A percentile compares a stretch with the other conserved stretches of the same genome.
Evolutionary conservation across 2,113 vertebrate species (phyloP).

Genomic region (Alouatta palliata): DNA sequence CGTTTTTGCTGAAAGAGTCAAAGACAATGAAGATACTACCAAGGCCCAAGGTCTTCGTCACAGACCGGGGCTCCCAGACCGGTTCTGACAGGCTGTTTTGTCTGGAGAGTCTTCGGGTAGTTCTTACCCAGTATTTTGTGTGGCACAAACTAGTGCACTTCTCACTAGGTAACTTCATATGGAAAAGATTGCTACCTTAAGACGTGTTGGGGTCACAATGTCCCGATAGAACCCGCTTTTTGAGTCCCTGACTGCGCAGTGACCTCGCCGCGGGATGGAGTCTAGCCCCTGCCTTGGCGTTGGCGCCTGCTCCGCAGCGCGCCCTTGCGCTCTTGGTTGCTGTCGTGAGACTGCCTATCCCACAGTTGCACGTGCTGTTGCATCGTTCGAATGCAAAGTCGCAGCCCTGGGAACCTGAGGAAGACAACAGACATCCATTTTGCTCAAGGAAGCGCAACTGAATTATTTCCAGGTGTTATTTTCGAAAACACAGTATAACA

Average conservation of each 20-base stretch:
- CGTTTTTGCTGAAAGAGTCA: background rate
- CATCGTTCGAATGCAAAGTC: background rate
- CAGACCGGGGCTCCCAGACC: fast-evolving
- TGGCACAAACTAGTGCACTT: background rate
- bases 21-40: background rate
- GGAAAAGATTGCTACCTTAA: background rate
- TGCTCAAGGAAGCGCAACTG: background rate
- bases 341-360: fast-evolving
- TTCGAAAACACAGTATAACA: background rate
- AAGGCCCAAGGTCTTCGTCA: too few species aligned
- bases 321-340: background rate
- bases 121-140: background rate
- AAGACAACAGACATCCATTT: background rate
- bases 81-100: too few species aligned
- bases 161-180: background rate
- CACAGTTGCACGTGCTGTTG: background rate
- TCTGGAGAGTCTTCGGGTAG: too few species aligned
- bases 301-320: background rate
- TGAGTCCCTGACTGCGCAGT: background rate
- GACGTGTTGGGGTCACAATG: background rate
- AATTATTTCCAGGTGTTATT: background rate
- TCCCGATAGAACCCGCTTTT: too few species aligned
- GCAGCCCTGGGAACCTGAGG: too few species aligned
- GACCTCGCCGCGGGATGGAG: background rate
- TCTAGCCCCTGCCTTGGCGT: background rate